phyloP scores from a whole-genome alignment of 2,797 vertebrate genomes.

The Octomys mimax region DNA sequence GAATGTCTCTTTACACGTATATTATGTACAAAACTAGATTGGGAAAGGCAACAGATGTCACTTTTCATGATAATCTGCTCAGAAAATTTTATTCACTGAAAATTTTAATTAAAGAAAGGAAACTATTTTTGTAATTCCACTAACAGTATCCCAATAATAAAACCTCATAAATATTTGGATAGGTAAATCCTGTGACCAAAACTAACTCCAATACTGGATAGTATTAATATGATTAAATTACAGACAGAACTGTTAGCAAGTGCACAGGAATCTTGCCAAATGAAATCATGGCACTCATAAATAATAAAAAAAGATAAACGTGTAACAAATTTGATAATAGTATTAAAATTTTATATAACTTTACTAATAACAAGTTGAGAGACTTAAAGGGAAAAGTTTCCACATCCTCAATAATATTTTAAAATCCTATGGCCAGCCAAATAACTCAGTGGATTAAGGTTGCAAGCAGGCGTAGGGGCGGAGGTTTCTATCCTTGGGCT shows the following conservation, averaged over 20 bases:
- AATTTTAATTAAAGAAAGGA: background rate
- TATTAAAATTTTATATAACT: background rate
- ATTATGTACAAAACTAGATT: background rate
- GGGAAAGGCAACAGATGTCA: background rate
- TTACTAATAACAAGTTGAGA: background rate
- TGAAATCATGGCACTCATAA: background rate
- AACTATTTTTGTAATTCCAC: background rate
- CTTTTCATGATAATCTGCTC: background rate
- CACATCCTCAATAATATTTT: background rate
- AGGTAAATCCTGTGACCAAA: background rate
- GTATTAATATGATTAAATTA: background rate
- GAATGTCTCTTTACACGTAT: background rate
- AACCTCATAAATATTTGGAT: background rate
- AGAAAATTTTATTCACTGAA: background rate
- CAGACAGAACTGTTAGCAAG: background rate
- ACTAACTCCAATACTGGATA: background rate
- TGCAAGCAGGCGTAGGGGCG: too few species aligned
- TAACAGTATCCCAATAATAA: background rate
- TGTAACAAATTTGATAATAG: background rate
- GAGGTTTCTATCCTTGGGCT: too few species aligned
- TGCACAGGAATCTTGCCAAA: background rate
- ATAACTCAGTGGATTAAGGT: too few species aligned
- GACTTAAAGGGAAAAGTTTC: background rate
- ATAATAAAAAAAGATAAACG: background rate
- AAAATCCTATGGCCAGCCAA: background rate